Conservation (phyloP, 1,140 invertebrate genomes). For the Hestina assimilis region DNA sequence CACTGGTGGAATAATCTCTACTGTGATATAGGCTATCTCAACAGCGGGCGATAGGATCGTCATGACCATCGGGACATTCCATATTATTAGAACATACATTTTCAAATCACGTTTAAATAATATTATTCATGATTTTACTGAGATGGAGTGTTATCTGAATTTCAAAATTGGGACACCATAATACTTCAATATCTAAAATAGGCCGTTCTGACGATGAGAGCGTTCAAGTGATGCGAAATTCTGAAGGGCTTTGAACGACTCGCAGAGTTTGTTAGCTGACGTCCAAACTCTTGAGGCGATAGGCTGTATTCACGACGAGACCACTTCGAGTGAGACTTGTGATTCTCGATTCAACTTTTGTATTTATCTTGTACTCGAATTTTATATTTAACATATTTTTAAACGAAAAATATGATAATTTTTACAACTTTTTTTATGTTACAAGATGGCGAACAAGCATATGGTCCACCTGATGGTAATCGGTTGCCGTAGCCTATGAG, state of each 20-base stretch:
- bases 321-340: conserved; percentile 5
- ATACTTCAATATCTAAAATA: conserved; percentile 28
- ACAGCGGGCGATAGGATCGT: too few relatives aligned
- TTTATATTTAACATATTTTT: background rate
- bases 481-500: too few relatives aligned
- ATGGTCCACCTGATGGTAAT: too few relatives aligned
- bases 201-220: conserved; percentile 13
- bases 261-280: conserved; percentile 28
- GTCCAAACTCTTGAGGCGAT: conserved; percentile 20
- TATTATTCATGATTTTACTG: conserved; percentile 1
- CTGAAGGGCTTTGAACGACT: conserved; percentile 15
- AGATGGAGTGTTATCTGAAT: conserved; percentile 9
- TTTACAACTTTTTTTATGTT: too few relatives aligned
- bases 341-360: conserved; percentile 4
- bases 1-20: too few relatives aligned
- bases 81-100: background rate
- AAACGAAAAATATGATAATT: too few relatives aligned
- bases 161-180: conserved; percentile 22
- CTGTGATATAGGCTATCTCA: background rate
- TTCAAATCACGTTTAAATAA: background rate
- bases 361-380: background rate
- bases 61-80: too few relatives aligned
- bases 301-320: conserved; percentile 17
- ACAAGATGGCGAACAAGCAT: too few relatives aligned
- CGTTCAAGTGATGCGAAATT: conserved; percentile 23